Evolutionary conservation across 2,888 invertebrate species (phyloP).

Genomic region (Teinopalpus imperialis): DNA sequence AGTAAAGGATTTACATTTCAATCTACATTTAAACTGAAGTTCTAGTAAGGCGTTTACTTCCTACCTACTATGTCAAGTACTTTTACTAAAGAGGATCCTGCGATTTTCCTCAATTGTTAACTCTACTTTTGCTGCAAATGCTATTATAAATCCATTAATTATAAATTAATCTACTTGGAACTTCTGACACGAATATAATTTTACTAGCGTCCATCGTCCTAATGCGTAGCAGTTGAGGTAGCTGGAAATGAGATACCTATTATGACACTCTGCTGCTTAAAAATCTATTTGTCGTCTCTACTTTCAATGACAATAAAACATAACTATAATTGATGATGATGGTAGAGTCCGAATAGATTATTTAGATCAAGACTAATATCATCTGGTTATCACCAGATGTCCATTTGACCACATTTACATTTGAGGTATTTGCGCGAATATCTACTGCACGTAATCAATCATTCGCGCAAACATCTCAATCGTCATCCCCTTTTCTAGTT

Average conservation of each 20-base stretch:
- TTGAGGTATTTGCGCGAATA: neutral
- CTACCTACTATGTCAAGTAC: neutral
- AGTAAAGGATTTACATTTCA: no score
- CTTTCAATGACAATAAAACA: neutral
- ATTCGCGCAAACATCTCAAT: no score
- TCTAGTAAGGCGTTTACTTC: conserved; percentile 6
- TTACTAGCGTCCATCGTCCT: conserved; percentile 5
- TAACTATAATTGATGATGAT: neutral
- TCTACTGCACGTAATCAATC: no score
- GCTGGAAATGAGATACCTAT: neutral
- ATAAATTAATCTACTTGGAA: conserved; percentile 46
- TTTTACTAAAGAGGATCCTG: conserved; percentile 11
- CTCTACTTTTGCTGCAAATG: conserved; percentile 34
- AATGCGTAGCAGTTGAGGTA: conserved; percentile 5
- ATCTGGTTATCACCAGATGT: no score
- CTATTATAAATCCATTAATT: conserved; percentile 58
- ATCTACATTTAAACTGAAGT: neutral
- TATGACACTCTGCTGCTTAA: no score
- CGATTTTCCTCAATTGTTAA: conserved; percentile 50
- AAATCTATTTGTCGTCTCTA: no score
- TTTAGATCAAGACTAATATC: no score
- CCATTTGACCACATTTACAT: no score
- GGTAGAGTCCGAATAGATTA: neutral
- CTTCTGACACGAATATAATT: conserved; percentile 28
- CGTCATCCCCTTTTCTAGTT: no score